Evolutionary conservation across 1,140 invertebrate species (phyloP).

Genomic region (Camponotus vicinus): DNA sequence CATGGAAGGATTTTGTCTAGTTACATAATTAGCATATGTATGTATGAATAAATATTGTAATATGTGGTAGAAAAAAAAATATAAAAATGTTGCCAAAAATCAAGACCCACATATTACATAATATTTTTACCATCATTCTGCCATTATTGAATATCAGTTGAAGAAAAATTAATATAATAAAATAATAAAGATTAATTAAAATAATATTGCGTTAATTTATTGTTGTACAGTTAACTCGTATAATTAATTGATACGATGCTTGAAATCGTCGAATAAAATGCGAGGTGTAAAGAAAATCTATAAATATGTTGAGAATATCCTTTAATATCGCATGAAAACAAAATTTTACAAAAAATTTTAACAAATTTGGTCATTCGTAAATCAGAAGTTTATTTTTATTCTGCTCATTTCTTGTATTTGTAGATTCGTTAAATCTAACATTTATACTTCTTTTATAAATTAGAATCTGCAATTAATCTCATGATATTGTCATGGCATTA

Average conservation of each 20-base stretch:
- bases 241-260: constrained; percentile 40
- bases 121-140: neutral
- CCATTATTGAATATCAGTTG: neutral
- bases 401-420: neutral
- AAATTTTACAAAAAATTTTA: constrained; percentile 45
- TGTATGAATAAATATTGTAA: neutral
- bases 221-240: neutral
- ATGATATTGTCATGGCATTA: constrained; percentile 21
- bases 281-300: neutral
- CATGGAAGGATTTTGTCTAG: neutral
- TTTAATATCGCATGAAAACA: constrained; percentile 48
- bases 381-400: constrained; percentile 9
- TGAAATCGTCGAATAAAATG: neutral
- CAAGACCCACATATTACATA: neutral
- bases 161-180: neutral
- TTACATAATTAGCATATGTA: neutral
- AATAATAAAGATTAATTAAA: constrained; percentile 9
- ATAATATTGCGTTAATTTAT: constrained; percentile 1
- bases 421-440: neutral
- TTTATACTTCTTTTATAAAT: neutral
- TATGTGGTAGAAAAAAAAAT: neutral
- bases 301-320: neutral
- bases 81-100: neutral
- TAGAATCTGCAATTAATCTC: constrained; percentile 40
- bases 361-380: constrained; percentile 29